phyloP scores from a whole-genome alignment of 2,113 vertebrate species.

The Scatophagus argus region DNA sequence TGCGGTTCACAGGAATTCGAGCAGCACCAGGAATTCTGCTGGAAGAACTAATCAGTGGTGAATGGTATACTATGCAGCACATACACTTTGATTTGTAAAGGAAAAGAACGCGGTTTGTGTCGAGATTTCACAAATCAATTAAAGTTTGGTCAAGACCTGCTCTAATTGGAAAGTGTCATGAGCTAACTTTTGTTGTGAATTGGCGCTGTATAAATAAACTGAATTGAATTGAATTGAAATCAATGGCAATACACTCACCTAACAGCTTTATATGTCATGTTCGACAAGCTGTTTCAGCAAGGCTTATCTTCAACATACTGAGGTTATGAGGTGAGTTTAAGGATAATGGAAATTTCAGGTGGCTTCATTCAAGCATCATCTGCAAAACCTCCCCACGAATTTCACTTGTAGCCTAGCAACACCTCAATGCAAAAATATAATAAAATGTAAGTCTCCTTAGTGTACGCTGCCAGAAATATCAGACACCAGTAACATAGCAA shows the following conservation, averaged over 20 bases:
- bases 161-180: too few species aligned
- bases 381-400: conserved; percentile 32
- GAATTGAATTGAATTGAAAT: too few species aligned
- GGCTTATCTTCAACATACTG: background rate
- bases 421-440: conserved; percentile 33
- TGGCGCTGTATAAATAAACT: too few species aligned
- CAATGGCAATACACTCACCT: background rate
- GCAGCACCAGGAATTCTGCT: background rate
- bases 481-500: conserved; percentile 49
- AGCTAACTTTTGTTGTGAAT: too few species aligned
- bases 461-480: conserved; percentile 31
- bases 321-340: background rate
- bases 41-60: background rate
- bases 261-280: background rate
- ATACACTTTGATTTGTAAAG: too few species aligned
- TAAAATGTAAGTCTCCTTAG: conserved; percentile 41
- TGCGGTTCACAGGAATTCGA: background rate
- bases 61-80: too few species aligned
- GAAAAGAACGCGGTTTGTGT: too few species aligned
- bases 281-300: background rate
- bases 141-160: too few species aligned
- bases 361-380: background rate
- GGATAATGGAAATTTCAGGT: conserved; percentile 9
- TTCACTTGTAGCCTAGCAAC: conserved; percentile 64
- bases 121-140: too few species aligned